Evolutionary conservation across 2,888 invertebrate species (phyloP).

Genomic region (Tipula vernalis): DNA sequence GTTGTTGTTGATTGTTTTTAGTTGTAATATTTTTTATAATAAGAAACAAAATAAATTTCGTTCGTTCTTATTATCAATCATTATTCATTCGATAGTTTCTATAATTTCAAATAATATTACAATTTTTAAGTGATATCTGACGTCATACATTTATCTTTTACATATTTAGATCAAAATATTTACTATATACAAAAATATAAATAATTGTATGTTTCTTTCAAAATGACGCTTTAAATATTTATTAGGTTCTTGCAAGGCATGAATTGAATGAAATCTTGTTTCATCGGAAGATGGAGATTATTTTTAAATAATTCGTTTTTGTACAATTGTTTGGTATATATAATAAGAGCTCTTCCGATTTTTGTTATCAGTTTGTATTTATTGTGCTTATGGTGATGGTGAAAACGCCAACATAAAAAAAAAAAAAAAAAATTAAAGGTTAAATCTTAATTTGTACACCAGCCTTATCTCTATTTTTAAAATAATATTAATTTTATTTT

Average conservation of each 20-base stretch:
- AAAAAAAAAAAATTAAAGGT: not conserved
- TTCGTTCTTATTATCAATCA: no score
- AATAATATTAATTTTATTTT: not conserved
- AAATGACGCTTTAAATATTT: not conserved
- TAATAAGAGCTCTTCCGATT: not conserved
- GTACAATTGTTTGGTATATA: not conserved
- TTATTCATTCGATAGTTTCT: no score
- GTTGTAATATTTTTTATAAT: no score
- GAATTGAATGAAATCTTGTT: not conserved
- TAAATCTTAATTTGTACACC: not conserved
- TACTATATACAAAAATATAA: not conserved
- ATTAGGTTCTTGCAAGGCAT: not conserved
- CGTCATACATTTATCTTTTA: not conserved
- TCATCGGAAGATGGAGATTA: not conserved
- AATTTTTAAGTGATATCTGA: no score
- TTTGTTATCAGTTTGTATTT: not conserved
- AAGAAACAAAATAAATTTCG: no score
- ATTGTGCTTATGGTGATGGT: not conserved
- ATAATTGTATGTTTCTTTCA: not conserved
- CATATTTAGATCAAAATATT: not conserved
- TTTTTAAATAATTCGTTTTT: not conserved
- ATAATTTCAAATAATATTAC: no score
- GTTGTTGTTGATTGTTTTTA: no score
- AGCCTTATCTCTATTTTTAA: not conserved
- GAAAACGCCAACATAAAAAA: not conserved